phyloP scores from a whole-genome alignment of 2,888 invertebrate genomes.

The Dioctria linearis region DNA sequence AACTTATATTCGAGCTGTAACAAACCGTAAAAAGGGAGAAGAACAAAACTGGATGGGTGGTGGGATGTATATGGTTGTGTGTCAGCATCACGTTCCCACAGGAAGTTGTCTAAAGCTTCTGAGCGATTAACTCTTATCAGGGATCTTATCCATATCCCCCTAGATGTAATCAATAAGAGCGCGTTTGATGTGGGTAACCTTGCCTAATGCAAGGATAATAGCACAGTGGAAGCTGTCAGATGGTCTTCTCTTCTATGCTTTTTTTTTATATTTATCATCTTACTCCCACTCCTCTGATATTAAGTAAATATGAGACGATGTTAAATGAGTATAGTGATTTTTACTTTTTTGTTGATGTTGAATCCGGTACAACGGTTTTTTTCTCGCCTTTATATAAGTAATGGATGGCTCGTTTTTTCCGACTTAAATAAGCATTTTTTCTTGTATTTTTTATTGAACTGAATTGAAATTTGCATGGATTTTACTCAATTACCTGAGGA shows the following conservation, averaged over 20 bases:
- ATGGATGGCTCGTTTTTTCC: too few species aligned
- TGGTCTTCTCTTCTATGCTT: not conserved
- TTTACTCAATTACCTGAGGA: too few species aligned
- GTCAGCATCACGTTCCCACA: not conserved
- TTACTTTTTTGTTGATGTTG: not conserved
- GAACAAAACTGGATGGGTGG: not conserved
- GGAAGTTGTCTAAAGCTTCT: not conserved
- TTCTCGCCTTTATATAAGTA: too few species aligned
- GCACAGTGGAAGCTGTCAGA: not conserved
- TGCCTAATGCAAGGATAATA: not conserved
- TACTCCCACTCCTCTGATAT: not conserved
- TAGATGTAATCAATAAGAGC: slow-evolving; percentile 6
- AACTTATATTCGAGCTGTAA: not conserved
- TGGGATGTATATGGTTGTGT: too few species aligned
- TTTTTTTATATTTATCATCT: not conserved
- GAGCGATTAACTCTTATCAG: not conserved
- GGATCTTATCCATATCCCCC: not conserved
- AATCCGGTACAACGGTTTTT: too few species aligned
- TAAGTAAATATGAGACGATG: not conserved
- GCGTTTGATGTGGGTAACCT: not conserved
- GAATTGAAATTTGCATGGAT: too few species aligned
- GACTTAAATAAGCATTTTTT: too few species aligned
- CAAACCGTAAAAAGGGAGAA: not conserved
- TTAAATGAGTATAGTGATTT: slow-evolving; percentile 4
- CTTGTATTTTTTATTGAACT: too few species aligned